These are phyloP conservation scores for Paguma larvata DNA, from an alignment of 2,797 vertebrate species.

Conservation along the genomic window DNA sequence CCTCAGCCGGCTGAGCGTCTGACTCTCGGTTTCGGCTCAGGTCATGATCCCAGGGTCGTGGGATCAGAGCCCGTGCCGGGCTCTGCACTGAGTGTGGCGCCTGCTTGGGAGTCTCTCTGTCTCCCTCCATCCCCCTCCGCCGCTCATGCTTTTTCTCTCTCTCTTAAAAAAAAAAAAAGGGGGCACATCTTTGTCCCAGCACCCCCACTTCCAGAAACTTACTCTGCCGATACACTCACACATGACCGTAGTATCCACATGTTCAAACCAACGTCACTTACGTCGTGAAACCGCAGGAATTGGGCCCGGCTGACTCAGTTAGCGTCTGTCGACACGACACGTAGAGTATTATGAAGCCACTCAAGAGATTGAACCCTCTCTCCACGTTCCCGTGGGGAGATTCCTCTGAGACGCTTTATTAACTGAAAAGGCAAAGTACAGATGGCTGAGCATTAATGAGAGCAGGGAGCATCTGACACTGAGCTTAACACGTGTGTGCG, in stretches of 20 bases:
- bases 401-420: not conserved
- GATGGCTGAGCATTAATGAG: not conserved
- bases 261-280: not conserved
- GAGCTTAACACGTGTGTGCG: not conserved
- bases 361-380: no score
- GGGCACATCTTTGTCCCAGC: not conserved
- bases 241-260: fast-evolving
- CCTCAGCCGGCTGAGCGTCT: no score
- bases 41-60: no score
- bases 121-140: no score
- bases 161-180: no score
- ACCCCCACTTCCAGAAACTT: not conserved
- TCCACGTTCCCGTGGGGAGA: no score
- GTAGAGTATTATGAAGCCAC: not conserved
- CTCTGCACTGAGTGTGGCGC: no score
- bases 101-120: no score
- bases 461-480: not conserved
- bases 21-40: no score
- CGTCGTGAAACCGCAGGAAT: not conserved
- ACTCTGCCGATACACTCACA: not conserved
- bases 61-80: no score
- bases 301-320: not conserved
- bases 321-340: not conserved
- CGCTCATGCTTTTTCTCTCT: no score
- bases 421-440: not conserved